phyloP scores from a whole-genome alignment of 2,888 invertebrate species.

The Netelia melanura region DNA sequence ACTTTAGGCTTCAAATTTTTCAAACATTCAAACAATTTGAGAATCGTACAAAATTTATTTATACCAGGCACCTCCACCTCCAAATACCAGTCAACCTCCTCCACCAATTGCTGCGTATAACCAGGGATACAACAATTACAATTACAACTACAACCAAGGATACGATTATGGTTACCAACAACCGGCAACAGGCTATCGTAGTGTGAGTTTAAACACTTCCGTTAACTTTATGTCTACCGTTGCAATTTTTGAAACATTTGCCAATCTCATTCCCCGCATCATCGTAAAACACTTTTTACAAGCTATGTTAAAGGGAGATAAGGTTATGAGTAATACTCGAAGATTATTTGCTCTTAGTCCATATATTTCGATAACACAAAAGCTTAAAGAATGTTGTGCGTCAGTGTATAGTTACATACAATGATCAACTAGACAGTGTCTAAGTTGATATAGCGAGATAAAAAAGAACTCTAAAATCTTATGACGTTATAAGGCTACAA shows the following conservation, averaged over 20 bases:
- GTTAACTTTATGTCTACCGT: background rate
- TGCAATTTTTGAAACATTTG: background rate
- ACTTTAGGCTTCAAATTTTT: background rate
- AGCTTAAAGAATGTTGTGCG: background rate
- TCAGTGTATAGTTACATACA: conserved; percentile 4
- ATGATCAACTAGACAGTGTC: conserved; percentile 29
- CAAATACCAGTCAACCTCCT: conserved; percentile 82
- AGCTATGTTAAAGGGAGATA: background rate
- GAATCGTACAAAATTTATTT: conserved; percentile 9
- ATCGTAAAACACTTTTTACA: background rate
- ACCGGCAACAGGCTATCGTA: conserved; percentile 79
- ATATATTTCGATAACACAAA: background rate
- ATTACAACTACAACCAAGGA: conserved; percentile 80
- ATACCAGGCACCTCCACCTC: conserved; percentile 79
- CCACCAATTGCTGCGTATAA: conserved; percentile 80
- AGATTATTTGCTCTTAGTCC: background rate
- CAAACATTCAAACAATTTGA: background rate
- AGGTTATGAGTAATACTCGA: background rate
- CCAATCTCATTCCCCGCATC: conserved; percentile 6
- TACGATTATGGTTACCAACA: conserved; percentile 82
- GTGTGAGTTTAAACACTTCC: conserved; percentile 78
- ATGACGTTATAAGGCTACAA: conserved; percentile 17
- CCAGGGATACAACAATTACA: conserved; percentile 82
- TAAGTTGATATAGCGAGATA: background rate
- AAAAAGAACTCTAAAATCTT: background rate